These are phyloP conservation scores for Falco cherrug DNA, from an alignment of 2,797 vertebrate species.

Conservation along the genomic window DNA sequence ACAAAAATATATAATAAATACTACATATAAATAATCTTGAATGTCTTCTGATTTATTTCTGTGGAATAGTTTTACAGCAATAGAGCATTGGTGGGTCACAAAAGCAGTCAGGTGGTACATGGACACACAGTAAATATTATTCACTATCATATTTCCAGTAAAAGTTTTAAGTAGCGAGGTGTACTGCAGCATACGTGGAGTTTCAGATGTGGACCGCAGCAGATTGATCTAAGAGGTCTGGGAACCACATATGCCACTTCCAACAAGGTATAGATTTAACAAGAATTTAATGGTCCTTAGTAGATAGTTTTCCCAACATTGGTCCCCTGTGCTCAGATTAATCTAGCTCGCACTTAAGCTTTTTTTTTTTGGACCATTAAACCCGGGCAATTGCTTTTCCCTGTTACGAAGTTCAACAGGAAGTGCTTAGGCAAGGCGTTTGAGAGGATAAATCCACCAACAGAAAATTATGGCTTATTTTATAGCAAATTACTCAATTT, in stretches of 20 bases:
- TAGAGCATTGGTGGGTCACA: not conserved
- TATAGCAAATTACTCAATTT: not conserved
- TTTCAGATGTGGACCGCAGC: not conserved
- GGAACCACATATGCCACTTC: not conserved
- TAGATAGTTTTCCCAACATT: not conserved
- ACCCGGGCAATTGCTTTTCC: not conserved
- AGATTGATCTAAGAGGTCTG: not conserved
- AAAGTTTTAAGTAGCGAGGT: not conserved
- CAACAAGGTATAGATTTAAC: not conserved
- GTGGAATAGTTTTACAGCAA: not conserved
- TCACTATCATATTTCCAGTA: not conserved
- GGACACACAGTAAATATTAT: not conserved
- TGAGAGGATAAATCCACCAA: not conserved
- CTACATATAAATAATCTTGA: not conserved
- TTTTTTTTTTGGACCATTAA: not conserved
- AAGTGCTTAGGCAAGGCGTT: not conserved
- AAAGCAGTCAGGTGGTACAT: not conserved
- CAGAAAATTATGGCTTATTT: not conserved
- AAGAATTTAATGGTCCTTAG: not conserved
- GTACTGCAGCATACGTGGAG: not conserved
- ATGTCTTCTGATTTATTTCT: not conserved
- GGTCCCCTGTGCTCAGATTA: not conserved
- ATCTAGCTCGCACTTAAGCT: not conserved
- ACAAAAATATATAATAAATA: not conserved
- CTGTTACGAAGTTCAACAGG: not conserved